A percentile compares a stretch with the other conserved stretches of the same genome.
Evolutionary conservation across 2,888 invertebrate genomes (phyloP).

Genomic region (Ophion ventricosus): DNA sequence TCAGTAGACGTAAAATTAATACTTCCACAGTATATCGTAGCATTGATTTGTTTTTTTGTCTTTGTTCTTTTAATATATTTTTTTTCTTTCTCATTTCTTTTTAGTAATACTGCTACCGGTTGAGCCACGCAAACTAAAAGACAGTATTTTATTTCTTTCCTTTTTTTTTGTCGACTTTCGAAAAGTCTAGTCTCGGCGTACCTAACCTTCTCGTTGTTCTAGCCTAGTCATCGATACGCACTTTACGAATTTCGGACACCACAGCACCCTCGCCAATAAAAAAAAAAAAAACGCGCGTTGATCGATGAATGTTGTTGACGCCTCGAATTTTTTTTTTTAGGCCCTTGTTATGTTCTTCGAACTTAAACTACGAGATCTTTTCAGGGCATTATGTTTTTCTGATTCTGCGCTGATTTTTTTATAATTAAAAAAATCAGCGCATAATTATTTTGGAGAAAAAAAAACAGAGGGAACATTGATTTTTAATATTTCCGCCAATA

Average conservation of each 20-base stretch:
- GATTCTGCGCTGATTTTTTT: neutral
- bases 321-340: neutral
- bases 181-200: neutral
- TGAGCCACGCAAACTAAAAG: slow-evolving; percentile 55
- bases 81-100: slow-evolving; percentile 13
- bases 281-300: neutral
- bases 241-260: neutral
- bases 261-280: neutral
- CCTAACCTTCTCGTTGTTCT: neutral
- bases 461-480: neutral
- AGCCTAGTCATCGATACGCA: neutral
- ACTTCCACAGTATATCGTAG: slow-evolving; percentile 35
- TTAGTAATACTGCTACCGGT: slow-evolving; percentile 54
- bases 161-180: neutral
- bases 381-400: neutral
- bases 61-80: neutral
- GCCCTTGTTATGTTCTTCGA: slow-evolving; percentile 14
- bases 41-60: neutral
- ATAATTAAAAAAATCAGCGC: neutral
- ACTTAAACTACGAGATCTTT: neutral
- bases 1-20: slow-evolving; percentile 42
- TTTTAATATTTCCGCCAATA: neutral
- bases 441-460: neutral
- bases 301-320: slow-evolving; percentile 21
- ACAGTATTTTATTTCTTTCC: neutral